Conservation (phyloP, 2,888 invertebrate species). For the Drosophila leonis region DNA sequence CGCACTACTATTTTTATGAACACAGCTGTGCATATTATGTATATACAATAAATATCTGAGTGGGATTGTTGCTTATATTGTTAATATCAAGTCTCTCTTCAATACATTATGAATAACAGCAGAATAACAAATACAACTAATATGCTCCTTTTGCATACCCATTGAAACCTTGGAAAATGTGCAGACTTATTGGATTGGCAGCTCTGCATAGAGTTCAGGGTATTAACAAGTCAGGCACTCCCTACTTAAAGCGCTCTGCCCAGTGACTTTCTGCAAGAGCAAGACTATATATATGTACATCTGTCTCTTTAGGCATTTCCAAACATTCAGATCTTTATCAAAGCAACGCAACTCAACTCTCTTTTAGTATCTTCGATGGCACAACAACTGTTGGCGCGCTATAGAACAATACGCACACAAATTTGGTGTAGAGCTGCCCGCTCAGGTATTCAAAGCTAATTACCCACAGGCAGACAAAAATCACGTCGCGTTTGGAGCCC, state of each 20-base stretch:
- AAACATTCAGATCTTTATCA: conserved; percentile 7
- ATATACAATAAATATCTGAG: too few species aligned
- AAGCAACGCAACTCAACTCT: not conserved
- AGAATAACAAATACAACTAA: too few species aligned
- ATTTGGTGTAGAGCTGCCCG: conserved; percentile 21
- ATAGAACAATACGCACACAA: conserved; percentile 38
- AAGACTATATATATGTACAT: not conserved
- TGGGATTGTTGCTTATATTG: too few species aligned
- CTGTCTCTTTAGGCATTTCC: not conserved
- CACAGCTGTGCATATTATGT: too few species aligned
- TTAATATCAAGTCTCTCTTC: too few species aligned
- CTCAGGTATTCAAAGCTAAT: conserved; percentile 61
- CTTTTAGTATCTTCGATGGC: conserved; percentile 6
- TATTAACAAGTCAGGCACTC: not conserved
- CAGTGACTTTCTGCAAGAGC: not conserved
- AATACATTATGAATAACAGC: too few species aligned
- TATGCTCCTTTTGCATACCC: too few species aligned
- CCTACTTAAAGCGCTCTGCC: not conserved
- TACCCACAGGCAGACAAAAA: conserved; percentile 68
- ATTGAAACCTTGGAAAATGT: too few species aligned
- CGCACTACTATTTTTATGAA: too few species aligned
- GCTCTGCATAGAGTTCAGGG: too few species aligned
- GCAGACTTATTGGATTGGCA: too few species aligned
- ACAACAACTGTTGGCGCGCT: not conserved
- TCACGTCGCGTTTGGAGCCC: conserved; percentile 49